Conservation (phyloP, 2,113 vertebrate genomes). For the Thalassarche chlororhynchos region DNA sequence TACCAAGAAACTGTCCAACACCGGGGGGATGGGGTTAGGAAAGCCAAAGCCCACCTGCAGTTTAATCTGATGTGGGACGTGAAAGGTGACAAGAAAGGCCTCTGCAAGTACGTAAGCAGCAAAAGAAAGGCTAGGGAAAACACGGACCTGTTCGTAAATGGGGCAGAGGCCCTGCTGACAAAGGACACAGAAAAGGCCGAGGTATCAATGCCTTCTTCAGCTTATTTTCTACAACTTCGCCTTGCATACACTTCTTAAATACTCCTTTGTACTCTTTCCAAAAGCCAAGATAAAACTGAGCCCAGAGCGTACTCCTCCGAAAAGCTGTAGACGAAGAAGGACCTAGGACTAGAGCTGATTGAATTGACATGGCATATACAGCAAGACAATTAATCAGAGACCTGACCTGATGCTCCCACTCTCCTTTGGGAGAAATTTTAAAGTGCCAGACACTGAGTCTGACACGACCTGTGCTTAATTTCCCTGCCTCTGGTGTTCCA, state of each 20-base stretch:
- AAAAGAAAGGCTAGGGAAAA: not conserved
- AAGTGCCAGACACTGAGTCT: not conserved
- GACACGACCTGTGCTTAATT: not conserved
- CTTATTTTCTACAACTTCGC: not conserved
- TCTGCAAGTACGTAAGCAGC: not conserved
- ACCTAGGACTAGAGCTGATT: not conserved
- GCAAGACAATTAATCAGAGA: not conserved
- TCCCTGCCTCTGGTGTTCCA: not conserved
- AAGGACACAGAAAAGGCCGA: not conserved
- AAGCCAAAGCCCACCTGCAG: not conserved
- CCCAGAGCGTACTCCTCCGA: not conserved
- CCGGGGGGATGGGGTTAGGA: not conserved
- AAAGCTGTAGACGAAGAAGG: not conserved
- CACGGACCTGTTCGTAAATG: accelerated
- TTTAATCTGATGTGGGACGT: not conserved
- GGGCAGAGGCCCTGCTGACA: not conserved
- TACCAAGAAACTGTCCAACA: not conserved
- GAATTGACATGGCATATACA: not conserved
- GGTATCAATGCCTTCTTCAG: not conserved
- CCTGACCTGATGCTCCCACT: not conserved
- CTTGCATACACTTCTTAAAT: not conserved
- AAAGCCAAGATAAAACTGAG: not conserved
- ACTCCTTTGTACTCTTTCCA: not conserved
- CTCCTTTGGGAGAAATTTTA: not conserved
- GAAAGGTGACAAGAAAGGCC: not conserved